These are phyloP conservation scores for Lagopus muta DNA, from an alignment of 2,113 vertebrate genomes.

Conservation along the genomic window DNA sequence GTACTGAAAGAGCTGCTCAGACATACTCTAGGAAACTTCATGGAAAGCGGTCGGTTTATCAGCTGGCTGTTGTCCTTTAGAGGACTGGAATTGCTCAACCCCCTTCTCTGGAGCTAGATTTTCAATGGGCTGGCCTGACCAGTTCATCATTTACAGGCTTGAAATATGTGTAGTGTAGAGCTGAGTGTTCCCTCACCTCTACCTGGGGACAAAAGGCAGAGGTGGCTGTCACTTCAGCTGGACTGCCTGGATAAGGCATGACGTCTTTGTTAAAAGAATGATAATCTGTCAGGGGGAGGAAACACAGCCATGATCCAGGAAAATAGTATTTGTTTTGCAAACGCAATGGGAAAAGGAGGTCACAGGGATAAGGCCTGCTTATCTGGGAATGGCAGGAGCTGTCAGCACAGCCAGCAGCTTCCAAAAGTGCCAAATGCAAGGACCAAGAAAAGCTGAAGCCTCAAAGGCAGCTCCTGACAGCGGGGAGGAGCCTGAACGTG, in stretches of 20 bases:
- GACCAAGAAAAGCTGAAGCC: not conserved
- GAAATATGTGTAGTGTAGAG: not conserved
- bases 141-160: accelerated
- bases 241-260: constrained; percentile 9
- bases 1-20: not conserved
- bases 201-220: too few relatives aligned
- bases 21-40: not conserved
- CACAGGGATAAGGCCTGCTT: not conserved
- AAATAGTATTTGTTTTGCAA: constrained; percentile 19
- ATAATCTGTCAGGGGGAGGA: not conserved
- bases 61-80: not conserved
- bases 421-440: not conserved
- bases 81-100: not conserved
- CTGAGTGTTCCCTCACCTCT: not conserved
- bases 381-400: not conserved
- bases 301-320: not conserved
- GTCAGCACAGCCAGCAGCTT: not conserved
- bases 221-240: too few relatives aligned
- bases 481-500: not conserved
- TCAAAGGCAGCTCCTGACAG: not conserved
- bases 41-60: not conserved
- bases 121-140: not conserved
- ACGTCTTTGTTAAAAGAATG: not conserved
- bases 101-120: not conserved
- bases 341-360: not conserved